Base-by-base conservation (phyloP, 2,113 vertebrate genomes). In the Bos indicus region DNA sequence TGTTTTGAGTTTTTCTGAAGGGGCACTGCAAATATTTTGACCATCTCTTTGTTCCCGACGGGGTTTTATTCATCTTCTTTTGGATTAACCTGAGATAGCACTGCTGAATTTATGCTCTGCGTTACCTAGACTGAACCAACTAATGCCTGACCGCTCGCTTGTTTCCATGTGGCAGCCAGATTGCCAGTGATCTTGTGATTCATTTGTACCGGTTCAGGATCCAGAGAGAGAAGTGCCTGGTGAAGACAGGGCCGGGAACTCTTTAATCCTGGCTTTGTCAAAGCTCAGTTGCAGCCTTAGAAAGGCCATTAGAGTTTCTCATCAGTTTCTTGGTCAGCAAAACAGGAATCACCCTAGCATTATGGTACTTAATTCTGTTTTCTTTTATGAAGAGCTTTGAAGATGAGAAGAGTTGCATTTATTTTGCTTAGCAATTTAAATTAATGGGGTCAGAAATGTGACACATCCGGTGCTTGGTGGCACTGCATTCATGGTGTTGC, bases 351-450 rank as follows among this genome's bases (percentile, higher is more conserved):
- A 87, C 74, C 81, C 82, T 93, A 67, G 83, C 43, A 81, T 91
- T 94, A 95, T 28, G 21, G 28, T 28, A 86, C 19, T 95, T 96
- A 94, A 89, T 93, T 94, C 74, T 93, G 74, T 95, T 97, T 97
- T 92, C 74, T 96, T 96, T 86, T 80, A 56, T 78, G 84, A 97
- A 92, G 33, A 46, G 28, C 80, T 96, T 97, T 97, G 96, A 95
- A 95, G 88, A 96, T 97, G 93, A 91, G 60, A 90, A 64, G 62
- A 62, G n/a, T 33, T 97, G 74, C 52, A 40, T 95, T 95, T 85
- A 87, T 82, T 95, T 97, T 90, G 74, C 46, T 97, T 95, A 87
- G 57, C 74, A 84, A 33, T 57, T 56, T 82, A 94, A 94, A 97
- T 97, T 95, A 94, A 91, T 91, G 67, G 81, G 51, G 60, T 89